Evolutionary conservation across 2,888 invertebrate genomes (phyloP), one percentile per base, ranked within the genome.

Genomic region (Fragum sueziense): DNA sequence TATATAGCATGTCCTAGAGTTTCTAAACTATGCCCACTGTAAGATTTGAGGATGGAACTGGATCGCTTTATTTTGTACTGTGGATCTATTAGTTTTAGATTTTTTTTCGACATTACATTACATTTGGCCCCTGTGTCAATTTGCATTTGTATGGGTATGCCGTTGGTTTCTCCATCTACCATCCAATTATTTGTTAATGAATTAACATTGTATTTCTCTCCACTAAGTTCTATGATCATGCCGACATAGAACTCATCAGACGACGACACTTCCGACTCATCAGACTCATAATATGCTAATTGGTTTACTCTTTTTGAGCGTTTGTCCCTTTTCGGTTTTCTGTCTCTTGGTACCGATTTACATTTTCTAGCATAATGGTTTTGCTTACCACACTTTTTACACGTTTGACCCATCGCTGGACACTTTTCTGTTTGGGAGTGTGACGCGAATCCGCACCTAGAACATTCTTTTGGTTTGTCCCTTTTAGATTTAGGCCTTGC

Each of bases 351-450:
- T 41, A 29, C n/a, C 31, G 52, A 72, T 65, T 31, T 77, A 52
- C 77, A 76, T 20, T 57, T 57, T 29, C 25, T 62, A 25, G 78
- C 76, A 62, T 69, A 82, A 67, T 82, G 79, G 68, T 79, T 61
- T 29, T 22, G 34, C 57, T 68, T 73, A 7, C 73, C 41, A 71
- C 76, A 80, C 54, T 78, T 76, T 22, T 54, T 71, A 47, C 80
- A 75, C n/a, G n/a, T 54, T 71, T 68, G 75, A 9, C 78, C 74
- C 1, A 68, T 73, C 6, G 78, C 80, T 57, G 76, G 70, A 59
- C 80, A 80, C 29, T 70, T 67, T 41, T 68, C 65, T 59, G 37
- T 67, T 47, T 54, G 22, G 20, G 51, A 2, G 27, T 70, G 70
- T 25, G 20, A 74, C n/a, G n/a, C n/a, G n/a, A n/a, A n/a, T n/a